Evolutionary conservation across 2,113 vertebrate genomes (phyloP).

Genomic region (Fulica atra): DNA sequence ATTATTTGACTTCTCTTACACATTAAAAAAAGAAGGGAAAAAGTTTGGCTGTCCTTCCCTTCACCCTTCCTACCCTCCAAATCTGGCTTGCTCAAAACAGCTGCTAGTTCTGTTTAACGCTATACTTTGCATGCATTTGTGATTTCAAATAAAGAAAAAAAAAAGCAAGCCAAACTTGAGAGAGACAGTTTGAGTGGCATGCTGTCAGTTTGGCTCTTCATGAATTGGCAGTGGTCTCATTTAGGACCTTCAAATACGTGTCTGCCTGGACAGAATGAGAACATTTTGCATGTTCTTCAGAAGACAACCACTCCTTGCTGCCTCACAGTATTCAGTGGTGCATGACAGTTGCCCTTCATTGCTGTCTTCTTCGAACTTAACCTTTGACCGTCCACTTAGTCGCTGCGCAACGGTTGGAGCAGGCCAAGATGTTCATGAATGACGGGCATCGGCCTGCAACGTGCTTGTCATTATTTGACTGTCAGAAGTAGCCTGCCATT

Average conservation of each 20-base stretch:
- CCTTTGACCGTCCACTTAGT: constrained; percentile 88
- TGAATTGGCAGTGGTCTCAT: constrained; percentile 87
- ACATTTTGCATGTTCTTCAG: constrained; percentile 87
- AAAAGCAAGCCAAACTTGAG: constrained; percentile 56
- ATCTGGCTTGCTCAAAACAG: constrained; percentile 52
- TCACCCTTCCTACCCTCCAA: neutral
- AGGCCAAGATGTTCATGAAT: constrained; percentile 80
- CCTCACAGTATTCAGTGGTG: constrained; percentile 83
- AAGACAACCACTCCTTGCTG: constrained; percentile 87
- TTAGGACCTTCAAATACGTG: constrained; percentile 82
- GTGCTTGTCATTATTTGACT: constrained; percentile 89
- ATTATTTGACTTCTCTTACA: neutral
- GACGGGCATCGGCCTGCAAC: constrained; percentile 87
- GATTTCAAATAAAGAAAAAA: constrained; percentile 72
- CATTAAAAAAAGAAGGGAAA: neutral
- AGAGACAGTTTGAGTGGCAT: constrained; percentile 90
- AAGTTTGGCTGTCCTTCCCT: neutral
- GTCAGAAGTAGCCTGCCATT: constrained; percentile 84
- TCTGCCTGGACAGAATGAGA: constrained; percentile 84
- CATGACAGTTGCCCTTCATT: constrained; percentile 98
- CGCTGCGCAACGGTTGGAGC: constrained; percentile 74
- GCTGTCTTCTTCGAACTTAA: constrained; percentile 93
- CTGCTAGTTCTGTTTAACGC: constrained; percentile 69
- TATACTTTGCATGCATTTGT: constrained; percentile 89
- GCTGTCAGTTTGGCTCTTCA: constrained; percentile 87